Base-by-base conservation (phyloP, 2,113 vertebrate genomes). In the Neogobius melanostomus region DNA sequence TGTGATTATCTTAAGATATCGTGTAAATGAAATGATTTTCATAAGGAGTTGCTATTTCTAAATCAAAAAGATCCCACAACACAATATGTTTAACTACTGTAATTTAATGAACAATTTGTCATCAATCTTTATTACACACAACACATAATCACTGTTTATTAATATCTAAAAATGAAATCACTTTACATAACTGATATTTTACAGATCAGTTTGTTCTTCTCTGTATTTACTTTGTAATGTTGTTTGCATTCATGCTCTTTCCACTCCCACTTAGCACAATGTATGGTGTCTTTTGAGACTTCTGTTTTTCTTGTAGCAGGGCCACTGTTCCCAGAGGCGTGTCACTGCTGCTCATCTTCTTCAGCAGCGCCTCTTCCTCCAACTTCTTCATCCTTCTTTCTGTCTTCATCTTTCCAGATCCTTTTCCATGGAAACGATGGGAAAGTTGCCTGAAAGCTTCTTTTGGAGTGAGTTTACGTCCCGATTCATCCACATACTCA, bases 261-360 rank as follows among this genome's bases (percentile, higher is more conserved):
- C 95, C 96, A 1, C 95, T 95, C 42, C 96, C 96, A 4, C 96
- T 98, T 12, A 98, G 95, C 43, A 98, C 95, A 2, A 97, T 95
- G 81, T 96, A 98, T 0, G 95, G 95, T 0, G 95, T 98, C 86
- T 98, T 98, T 90, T 98, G 96, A 8, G 96, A 96, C 76, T 96
- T 97, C 87, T 98, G 96, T 75, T 98, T 98, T 86, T 98, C 96
- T 82, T 98, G 96, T n/a, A 97, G 94, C 85, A 98, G 62, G 0
- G 95, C 95, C 75, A 98, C 95, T 0, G 96, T 98, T 65, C 95
- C 95, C 7, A 98, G 87, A 0, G 95, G 96, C 0, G 96, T 98
- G 72, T 97, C 96, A 0, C 95, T 97, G 78, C 95, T 97, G 87
- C 95, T 97, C 95, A 97, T 97, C 91, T 96, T 97, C 88, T 96